Evolutionary conservation across 2,888 invertebrate species (phyloP).

Genomic region (Psylliodes chrysocephalus): DNA sequence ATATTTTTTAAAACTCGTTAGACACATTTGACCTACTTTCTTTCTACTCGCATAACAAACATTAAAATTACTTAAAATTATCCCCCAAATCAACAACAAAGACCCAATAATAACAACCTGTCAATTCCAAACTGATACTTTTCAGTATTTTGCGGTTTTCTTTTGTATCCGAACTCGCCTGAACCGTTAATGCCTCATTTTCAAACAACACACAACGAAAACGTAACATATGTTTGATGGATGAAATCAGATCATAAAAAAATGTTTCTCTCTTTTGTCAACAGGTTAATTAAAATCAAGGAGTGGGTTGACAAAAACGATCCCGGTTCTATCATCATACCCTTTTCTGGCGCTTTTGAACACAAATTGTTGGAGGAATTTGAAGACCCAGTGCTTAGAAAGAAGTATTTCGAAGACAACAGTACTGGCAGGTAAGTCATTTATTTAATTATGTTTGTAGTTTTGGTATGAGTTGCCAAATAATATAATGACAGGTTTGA

Average conservation of each 20-base stretch:
- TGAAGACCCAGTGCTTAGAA: slow-evolving; percentile 77
- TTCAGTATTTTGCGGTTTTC: slow-evolving; percentile 35
- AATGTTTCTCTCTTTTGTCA: slow-evolving; percentile 19
- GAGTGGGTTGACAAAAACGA: slow-evolving; percentile 99
- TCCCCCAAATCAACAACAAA: slow-evolving; percentile 8
- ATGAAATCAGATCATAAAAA: background rate
- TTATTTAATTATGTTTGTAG: too few relatives aligned
- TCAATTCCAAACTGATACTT: slow-evolving; percentile 21
- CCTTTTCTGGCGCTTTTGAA: slow-evolving; percentile 95
- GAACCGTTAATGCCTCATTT: slow-evolving; percentile 17
- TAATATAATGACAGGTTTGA: too few relatives aligned
- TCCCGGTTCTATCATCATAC: slow-evolving; percentile 91
- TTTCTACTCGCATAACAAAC: slow-evolving; percentile 3
- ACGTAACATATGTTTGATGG: slow-evolving; percentile 22
- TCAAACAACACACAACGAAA: background rate
- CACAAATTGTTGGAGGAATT: slow-evolving; percentile 88
- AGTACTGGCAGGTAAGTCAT: slow-evolving; percentile 78
- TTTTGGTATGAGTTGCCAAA: too few relatives aligned
- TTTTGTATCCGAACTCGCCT: slow-evolving; percentile 12
- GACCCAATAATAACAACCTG: slow-evolving; percentile 33
- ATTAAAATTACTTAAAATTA: slow-evolving; percentile 26
- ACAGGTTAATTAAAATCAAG: slow-evolving; percentile 93
- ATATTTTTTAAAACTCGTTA: too few relatives aligned
- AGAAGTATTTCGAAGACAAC: slow-evolving; percentile 84
- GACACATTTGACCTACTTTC: slow-evolving; percentile 17